Conservation (phyloP, 2,113 vertebrate genomes). For the Mustela nigripes region DNA sequence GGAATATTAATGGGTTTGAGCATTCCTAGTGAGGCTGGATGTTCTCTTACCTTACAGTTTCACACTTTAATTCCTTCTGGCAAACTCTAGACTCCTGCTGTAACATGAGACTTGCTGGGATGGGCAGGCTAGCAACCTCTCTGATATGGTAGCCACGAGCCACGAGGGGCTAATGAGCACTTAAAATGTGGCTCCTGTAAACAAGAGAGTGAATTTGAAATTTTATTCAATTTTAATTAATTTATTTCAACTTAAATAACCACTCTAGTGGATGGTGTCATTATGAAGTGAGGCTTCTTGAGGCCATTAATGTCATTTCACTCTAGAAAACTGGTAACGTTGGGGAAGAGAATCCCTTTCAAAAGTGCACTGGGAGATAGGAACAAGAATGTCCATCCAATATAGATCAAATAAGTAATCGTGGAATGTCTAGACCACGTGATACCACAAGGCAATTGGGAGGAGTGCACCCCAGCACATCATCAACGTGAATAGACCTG, state of each 20-base stretch:
- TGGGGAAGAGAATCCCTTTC: not conserved
- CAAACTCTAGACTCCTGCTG: not conserved
- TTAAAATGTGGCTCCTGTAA: not conserved
- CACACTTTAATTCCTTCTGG: not conserved
- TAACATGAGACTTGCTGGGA: not conserved
- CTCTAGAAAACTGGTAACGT: not conserved
- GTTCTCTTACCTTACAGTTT: not conserved
- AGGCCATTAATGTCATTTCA: not conserved
- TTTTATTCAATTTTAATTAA: not conserved
- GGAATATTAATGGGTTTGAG: no score
- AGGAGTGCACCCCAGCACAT: no score
- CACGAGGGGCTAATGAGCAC: not conserved
- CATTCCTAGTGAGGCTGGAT: not conserved
- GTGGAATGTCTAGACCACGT: rapidly evolving
- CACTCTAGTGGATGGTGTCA: not conserved
- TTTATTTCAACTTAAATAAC: not conserved
- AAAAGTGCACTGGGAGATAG: not conserved
- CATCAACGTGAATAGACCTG: not conserved
- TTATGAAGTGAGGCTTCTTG: not conserved
- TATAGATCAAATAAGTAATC: rapidly evolving
- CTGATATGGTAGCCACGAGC: not conserved
- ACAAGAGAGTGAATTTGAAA: not conserved
- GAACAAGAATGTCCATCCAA: no score
- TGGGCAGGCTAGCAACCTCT: no score
- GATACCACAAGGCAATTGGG: no score